Evolutionary conservation across 2,888 invertebrate species (phyloP).

Genomic region (Glyphotaelius pellucidus): DNA sequence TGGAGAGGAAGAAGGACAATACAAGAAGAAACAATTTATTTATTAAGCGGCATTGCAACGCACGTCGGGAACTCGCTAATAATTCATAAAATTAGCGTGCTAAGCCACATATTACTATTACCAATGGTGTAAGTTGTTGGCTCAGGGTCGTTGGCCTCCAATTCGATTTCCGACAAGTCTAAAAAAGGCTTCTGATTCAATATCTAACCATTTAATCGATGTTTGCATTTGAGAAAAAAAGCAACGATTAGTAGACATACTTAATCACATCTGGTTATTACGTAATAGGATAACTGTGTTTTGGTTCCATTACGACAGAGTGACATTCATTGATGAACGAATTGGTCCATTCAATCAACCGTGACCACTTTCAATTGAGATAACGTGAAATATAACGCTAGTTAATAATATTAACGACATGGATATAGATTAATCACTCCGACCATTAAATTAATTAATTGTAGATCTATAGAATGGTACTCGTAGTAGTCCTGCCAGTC

Average conservation of each 20-base stretch:
- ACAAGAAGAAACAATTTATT: too few relatives aligned
- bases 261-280: constrained; percentile 27
- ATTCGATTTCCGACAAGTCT: background rate
- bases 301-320: constrained; percentile 2
- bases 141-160: background rate
- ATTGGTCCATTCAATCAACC: constrained; percentile 14
- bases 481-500: background rate
- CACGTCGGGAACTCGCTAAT: too few relatives aligned
- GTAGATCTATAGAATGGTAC: background rate
- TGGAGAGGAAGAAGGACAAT: too few relatives aligned
- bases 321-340: constrained; percentile 28
- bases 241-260: background rate
- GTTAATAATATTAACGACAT: background rate
- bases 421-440: background rate
- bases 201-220: background rate
- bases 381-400: constrained; percentile 25
- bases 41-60: too few relatives aligned
- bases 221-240: background rate
- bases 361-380: constrained; percentile 37
- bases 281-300: constrained; percentile 17
- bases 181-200: background rate
- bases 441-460: background rate
- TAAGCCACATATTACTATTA: background rate
- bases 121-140: background rate
- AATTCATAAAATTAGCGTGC: too few relatives aligned